These are phyloP conservation scores for Nothoprocta perdicaria DNA, from an alignment of 2,113 vertebrate genomes.

Conservation along the genomic window DNA sequence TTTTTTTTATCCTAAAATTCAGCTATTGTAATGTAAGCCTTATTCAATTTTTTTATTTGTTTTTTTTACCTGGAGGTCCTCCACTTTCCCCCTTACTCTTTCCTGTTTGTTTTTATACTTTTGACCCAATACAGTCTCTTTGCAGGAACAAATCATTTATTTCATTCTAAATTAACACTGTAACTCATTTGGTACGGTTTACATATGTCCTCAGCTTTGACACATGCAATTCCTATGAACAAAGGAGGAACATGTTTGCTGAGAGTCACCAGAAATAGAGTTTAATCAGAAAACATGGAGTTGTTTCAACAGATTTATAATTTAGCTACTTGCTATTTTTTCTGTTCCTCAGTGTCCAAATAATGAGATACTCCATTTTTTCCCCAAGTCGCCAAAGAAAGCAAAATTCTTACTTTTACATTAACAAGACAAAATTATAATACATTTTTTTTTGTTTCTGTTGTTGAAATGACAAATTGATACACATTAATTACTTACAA, in stretches of 20 bases:
- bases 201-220: conserved; percentile 83
- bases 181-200: conserved; percentile 80
- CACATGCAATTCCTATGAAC: conserved; percentile 88
- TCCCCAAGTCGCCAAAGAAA: conserved; percentile 79
- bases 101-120: conserved; percentile 84
- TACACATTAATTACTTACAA: conserved; percentile 80
- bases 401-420: conserved; percentile 79
- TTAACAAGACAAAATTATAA: conserved; percentile 84
- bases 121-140: conserved; percentile 83
- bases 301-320: conserved; percentile 83
- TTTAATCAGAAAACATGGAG: conserved; percentile 84
- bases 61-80: conserved; percentile 80
- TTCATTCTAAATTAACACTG: conserved; percentile 85
- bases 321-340: conserved; percentile 82
- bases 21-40: conserved; percentile 71
- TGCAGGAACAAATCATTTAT: conserved; percentile 77
- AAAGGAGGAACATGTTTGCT: conserved; percentile 82
- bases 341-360: conserved; percentile 81
- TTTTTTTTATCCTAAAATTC: conserved; percentile 78
- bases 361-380: conserved; percentile 84
- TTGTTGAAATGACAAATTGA: conserved; percentile 77
- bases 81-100: conserved; percentile 73
- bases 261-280: conserved; percentile 80
- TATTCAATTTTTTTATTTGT: conserved; percentile 74
- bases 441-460: conserved; percentile 50